Conservation (phyloP, 1,140 invertebrate species). For the Laodelphax striatellus region DNA sequence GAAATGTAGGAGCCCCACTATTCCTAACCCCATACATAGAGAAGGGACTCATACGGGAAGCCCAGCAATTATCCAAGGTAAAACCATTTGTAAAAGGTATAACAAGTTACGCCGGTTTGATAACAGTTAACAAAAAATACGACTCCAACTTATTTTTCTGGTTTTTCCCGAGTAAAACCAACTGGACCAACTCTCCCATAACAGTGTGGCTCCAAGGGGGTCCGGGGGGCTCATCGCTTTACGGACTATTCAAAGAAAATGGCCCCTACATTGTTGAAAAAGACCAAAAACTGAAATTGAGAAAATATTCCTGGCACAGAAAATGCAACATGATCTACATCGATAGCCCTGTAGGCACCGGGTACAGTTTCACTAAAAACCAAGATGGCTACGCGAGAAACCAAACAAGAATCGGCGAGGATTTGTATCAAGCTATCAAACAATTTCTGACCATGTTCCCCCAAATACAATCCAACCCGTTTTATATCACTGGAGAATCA, state of each 20-base stretch:
- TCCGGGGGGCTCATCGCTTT: conserved; percentile 55
- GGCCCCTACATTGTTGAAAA: conserved; percentile 10
- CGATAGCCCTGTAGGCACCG: conserved; percentile 78
- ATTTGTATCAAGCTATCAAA: conserved; percentile 48
- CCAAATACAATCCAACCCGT: conserved; percentile 19
- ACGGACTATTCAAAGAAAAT: conserved; percentile 59
- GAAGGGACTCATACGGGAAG: conserved; percentile 9
- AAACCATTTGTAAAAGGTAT: conserved; percentile 8
- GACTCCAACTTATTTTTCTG: conserved; percentile 60
- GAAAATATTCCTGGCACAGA: conserved; percentile 61
- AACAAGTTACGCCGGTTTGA: conserved; percentile 46
- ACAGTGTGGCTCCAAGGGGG: conserved; percentile 67
- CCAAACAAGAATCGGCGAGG: conserved; percentile 38
- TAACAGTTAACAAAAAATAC: conserved; percentile 54
- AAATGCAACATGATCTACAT: conserved; percentile 70
- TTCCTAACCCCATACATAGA: conserved; percentile 19
- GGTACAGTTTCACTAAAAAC: conserved; percentile 57
- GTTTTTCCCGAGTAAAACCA: conserved; percentile 53
- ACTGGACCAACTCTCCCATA: conserved; percentile 41
- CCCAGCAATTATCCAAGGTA: conserved; percentile 11
- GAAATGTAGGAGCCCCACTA: conserved; percentile 11
- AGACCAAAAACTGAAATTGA: conserved; percentile 31
- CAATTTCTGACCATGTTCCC: conserved; percentile 59
- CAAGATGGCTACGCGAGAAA: conserved; percentile 12
- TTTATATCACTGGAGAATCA: conserved; percentile 37